Evolutionary conservation across 2,888 invertebrate species (phyloP).

Genomic region (Poecilobothrus nobilitatus): DNA sequence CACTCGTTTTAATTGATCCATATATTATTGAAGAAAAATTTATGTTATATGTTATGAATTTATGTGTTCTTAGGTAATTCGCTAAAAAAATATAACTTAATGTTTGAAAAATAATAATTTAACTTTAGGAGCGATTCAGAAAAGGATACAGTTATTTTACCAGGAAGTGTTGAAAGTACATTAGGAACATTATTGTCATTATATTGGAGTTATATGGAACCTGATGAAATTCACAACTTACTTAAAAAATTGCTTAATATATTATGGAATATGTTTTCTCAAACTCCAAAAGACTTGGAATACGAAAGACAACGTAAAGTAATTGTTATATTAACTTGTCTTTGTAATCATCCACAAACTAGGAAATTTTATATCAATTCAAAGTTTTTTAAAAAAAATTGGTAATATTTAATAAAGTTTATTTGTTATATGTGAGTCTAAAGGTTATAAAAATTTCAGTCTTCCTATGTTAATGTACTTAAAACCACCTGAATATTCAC

Average conservation of each 20-base stretch:
- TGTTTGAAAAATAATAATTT: neutral
- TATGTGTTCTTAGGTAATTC: constrained; percentile 30
- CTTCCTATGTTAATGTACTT: constrained; percentile 40
- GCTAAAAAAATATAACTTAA: neutral
- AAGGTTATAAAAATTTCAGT: constrained; percentile 25
- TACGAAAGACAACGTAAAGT: constrained; percentile 44
- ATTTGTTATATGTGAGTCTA: constrained; percentile 19
- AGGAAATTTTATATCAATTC: constrained; percentile 47
- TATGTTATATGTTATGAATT: constrained; percentile 44
- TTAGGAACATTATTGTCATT: constrained; percentile 36
- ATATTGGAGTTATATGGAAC: constrained; percentile 41
- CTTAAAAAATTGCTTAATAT: constrained; percentile 37
- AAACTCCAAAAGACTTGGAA: constrained; percentile 37
- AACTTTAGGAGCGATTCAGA: constrained; percentile 29
- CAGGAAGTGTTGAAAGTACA: constrained; percentile 33
- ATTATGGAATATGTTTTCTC: constrained; percentile 32
- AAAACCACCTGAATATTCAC: constrained; percentile 39
- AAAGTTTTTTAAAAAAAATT: constrained; percentile 47
- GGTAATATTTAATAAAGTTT: constrained; percentile 30
- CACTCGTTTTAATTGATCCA: constrained; percentile 52
- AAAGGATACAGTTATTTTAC: constrained; percentile 29
- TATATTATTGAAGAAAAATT: constrained; percentile 64
- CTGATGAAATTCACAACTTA: constrained; percentile 37
- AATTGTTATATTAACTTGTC: constrained; percentile 44
- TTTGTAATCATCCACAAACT: constrained; percentile 47